A percentile compares a stretch with the other conserved stretches of the same genome.
These are phyloP conservation scores for Semicossyphus pulcher DNA, from an alignment of 2,113 vertebrate species.

Conservation along the genomic window DNA sequence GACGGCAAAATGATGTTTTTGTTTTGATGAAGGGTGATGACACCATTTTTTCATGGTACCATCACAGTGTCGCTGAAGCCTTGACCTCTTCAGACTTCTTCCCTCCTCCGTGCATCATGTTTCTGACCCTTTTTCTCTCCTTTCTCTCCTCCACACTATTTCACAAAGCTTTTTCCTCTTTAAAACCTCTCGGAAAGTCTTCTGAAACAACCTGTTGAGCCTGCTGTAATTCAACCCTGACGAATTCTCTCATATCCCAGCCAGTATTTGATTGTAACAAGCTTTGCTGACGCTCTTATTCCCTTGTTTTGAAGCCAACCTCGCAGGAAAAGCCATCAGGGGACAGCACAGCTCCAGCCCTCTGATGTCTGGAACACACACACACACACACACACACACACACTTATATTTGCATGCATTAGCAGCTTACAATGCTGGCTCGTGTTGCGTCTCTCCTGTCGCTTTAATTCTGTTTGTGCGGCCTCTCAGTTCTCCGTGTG, in stretches of 20 bases:
- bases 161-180: too few relatives aligned
- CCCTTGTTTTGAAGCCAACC: constrained; percentile 41
- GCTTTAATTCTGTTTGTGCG: too few relatives aligned
- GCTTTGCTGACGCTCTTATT: constrained; percentile 21
- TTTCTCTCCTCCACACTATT: too few relatives aligned
- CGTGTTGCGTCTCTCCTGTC: too few relatives aligned
- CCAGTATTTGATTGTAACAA: constrained; percentile 25
- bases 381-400: constrained; percentile 11
- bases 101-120: too few relatives aligned
- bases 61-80: neutral
- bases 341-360: constrained; percentile 2
- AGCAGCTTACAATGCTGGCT: neutral
- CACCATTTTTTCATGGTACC: neutral
- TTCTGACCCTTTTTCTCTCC: too few relatives aligned
- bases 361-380: constrained; percentile 23
- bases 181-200: neutral
- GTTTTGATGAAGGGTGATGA: neutral
- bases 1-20: neutral
- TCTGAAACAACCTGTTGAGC: constrained; percentile 41
- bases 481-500: too few relatives aligned
- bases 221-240: constrained; percentile 16
- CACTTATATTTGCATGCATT: neutral
- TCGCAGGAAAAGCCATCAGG: constrained; percentile 34
- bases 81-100: too few relatives aligned
- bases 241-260: constrained; percentile 36